Percentiles rank a stretch among this genome's conserved stretches.
Evolutionary conservation across 2,888 invertebrate genomes (phyloP).

Genomic region (Palloptera scutellata): DNA sequence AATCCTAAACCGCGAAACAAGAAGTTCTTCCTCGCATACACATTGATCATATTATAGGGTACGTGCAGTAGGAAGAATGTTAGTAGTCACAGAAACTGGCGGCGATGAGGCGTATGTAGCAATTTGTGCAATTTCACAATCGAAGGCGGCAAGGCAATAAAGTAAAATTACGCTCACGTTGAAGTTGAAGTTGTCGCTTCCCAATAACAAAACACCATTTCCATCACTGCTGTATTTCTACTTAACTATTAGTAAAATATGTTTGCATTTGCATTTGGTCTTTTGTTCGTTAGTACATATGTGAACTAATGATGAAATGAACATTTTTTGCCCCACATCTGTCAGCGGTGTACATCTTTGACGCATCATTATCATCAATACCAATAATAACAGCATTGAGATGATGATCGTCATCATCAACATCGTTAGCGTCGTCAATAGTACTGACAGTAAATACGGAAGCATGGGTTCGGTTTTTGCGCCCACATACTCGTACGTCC

Average conservation of each 20-base stretch:
- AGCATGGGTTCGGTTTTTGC: slow-evolving; percentile 13
- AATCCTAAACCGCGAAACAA: too few relatives aligned
- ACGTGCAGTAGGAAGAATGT: too few relatives aligned
- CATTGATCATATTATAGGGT: too few relatives aligned
- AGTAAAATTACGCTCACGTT: not conserved
- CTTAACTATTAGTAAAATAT: not conserved
- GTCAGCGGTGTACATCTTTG: slow-evolving; percentile 28
- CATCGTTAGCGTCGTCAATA: slow-evolving; percentile 8
- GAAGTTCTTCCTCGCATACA: too few relatives aligned
- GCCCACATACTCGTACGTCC: slow-evolving; percentile 10
- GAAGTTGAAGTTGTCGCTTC: not conserved
- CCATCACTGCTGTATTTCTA: not conserved
- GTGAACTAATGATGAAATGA: slow-evolving; percentile 10
- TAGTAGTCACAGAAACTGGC: too few relatives aligned
- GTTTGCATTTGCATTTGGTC: not conserved
- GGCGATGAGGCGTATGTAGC: too few relatives aligned
- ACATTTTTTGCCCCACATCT: slow-evolving; percentile 27
- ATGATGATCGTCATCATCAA: not conserved
- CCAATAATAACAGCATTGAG: slow-evolving; percentile 1
- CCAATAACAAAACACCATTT: not conserved
- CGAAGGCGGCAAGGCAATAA: not conserved
- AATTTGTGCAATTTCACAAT: not conserved
- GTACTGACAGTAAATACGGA: slow-evolving; percentile 1
- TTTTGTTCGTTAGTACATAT: slow-evolving; percentile 18
- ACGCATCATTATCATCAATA: slow-evolving; percentile 13